Percentiles rank a stretch among this genome's conserved stretches.
Evolutionary conservation across 2,113 vertebrate genomes (phyloP).

Genomic region (Panthera uncia): DNA sequence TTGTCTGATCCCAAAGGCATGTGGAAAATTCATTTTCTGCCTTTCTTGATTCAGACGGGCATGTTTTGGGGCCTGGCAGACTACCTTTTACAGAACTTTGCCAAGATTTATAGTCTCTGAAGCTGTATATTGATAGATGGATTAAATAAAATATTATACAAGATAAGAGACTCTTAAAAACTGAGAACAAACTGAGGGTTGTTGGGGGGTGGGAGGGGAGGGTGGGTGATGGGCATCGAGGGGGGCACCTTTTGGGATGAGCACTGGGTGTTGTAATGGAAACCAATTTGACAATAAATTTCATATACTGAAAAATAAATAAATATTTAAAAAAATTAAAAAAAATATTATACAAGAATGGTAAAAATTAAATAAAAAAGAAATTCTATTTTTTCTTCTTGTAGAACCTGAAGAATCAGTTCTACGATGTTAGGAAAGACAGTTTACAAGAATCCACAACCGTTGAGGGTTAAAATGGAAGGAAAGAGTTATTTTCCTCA

Average conservation of each 20-base stretch:
- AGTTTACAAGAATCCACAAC: not conserved
- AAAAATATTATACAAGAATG: not conserved
- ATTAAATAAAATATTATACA: not conserved
- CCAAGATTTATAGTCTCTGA: not conserved
- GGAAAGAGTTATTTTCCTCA: not conserved
- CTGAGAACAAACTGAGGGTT: no score
- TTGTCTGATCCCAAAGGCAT: not conserved
- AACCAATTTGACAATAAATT: no score
- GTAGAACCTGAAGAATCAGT: not conserved
- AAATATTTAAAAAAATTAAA: not conserved
- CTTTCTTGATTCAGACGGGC: no score
- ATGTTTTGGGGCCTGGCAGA: accelerated
- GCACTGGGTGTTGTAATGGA: no score
- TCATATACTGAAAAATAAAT: no score
- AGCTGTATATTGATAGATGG: not conserved
- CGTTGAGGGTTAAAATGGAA: not conserved
- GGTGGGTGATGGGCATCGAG: no score
- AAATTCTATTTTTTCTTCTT: not conserved
- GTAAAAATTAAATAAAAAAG: not conserved
- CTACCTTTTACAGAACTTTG: not conserved
- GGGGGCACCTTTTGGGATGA: no score
- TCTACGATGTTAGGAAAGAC: not conserved
- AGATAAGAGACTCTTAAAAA: no score
- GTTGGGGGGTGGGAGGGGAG: no score
- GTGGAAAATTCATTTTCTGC: accelerated